Conservation (phyloP, 2,797 vertebrate species). For the Mormyrus hasselquistii region DNA sequence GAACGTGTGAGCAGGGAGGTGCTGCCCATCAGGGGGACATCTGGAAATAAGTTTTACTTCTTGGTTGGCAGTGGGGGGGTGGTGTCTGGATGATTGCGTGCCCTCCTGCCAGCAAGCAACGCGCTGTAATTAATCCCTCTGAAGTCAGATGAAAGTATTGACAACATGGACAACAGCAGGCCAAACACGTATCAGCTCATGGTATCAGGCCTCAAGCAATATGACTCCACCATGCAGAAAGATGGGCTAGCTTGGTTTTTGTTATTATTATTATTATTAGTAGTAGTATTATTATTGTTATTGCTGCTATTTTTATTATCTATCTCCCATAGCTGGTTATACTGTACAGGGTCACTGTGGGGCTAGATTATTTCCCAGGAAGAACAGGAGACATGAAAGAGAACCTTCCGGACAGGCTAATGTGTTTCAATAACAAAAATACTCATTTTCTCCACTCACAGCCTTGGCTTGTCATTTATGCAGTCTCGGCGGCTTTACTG, state of each 20-base stretch:
- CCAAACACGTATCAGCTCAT: neutral
- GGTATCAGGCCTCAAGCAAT: neutral
- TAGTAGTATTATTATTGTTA: neutral
- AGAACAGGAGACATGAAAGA: neutral
- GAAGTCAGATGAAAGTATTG: constrained; percentile 27
- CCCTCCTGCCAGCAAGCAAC: constrained; percentile 18
- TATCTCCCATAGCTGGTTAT: neutral
- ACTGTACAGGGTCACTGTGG: neutral
- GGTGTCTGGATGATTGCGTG: neutral
- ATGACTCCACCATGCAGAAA: neutral
- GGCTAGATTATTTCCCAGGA: neutral
- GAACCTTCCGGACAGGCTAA: neutral
- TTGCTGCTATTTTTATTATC: neutral
- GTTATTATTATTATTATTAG: constrained; percentile 7
- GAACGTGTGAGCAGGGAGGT: neutral
- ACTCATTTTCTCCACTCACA: neutral
- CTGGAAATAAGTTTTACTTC: constrained; percentile 35
- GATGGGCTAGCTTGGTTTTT: neutral
- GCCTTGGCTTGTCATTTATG: neutral
- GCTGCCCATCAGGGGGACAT: constrained; percentile 20
- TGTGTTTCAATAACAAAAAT: neutral
- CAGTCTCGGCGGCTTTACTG: neutral
- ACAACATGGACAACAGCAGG: neutral
- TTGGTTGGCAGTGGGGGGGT: constrained; percentile 11
- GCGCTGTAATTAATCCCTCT: constrained; percentile 24